Percentiles rank a stretch among this genome's conserved stretches.
Conservation (phyloP, 2,888 invertebrate species). For the Omphaloscelis lunosa region DNA sequence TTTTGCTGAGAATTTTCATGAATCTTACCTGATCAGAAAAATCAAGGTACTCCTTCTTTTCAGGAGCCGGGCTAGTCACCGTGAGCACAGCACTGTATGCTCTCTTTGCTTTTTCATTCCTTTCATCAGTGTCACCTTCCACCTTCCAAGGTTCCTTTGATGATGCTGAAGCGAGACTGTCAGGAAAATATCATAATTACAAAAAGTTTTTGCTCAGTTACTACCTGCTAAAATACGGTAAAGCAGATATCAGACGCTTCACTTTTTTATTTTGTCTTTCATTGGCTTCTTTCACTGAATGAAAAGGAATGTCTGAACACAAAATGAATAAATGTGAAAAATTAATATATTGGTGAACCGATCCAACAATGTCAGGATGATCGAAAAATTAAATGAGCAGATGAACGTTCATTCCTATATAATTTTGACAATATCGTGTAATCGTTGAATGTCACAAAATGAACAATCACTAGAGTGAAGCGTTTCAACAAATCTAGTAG, state of each 20-base stretch:
- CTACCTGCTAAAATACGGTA: not conserved
- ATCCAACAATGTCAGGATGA: not conserved
- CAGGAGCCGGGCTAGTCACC: slow-evolving; percentile 95
- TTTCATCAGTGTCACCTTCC: slow-evolving; percentile 94
- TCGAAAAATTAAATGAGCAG: not conserved
- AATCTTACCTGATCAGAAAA: slow-evolving; percentile 93
- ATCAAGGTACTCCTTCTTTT: slow-evolving; percentile 94
- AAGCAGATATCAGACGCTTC: not conserved
- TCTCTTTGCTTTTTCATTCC: slow-evolving; percentile 95
- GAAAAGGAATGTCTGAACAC: not conserved
- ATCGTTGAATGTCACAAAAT: no score
- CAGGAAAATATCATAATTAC: slow-evolving; percentile 42
- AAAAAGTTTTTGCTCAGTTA: not conserved
- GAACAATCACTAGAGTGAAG: not conserved
- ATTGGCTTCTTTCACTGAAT: not conserved
- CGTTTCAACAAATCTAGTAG: no score
- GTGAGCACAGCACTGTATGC: slow-evolving; percentile 97
- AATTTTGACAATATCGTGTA: not conserved
- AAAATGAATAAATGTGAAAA: not conserved
- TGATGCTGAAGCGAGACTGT: slow-evolving; percentile 91
- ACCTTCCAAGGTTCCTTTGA: slow-evolving; percentile 96
- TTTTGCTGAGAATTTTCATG: not conserved
- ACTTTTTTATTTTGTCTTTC: not conserved
- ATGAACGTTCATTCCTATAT: not conserved
- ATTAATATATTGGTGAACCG: not conserved